Evolutionary conservation across 2,113 vertebrate genomes (phyloP), one percentile per base, ranked within the genome.

Genomic region (Phalacrocorax brasilianus): DNA sequence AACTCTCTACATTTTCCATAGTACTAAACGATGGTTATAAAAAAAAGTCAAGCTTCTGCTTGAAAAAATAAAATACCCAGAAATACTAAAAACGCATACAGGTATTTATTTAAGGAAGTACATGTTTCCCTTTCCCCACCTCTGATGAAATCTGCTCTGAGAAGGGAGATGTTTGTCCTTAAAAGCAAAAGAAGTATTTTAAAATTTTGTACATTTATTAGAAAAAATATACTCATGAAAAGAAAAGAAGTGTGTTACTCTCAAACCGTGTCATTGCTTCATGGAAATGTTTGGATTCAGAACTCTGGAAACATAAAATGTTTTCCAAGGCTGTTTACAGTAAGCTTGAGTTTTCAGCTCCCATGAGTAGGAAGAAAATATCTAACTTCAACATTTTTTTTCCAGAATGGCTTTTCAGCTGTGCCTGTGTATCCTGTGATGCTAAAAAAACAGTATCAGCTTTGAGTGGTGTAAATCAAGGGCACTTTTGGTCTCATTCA

Each of bases 71-170:
- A 95, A 94, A 91, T 38, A 58, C 42, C 23, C 74, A 79, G 38
- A 89, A 94, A 77, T 33, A 88, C 68, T 79, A 52, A 85, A 75
- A 92, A 74, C 70, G 71, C 78, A 62, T 78, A 72, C 8, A 93
- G 66, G 35, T 95, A 85, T 96, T 97, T 96, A 66, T 90, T 95
- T 96, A 97, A 95, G 97, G 91, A 96, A 97, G 89, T 68, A 74
- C 62, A 95, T 23, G 30, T 88, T 97, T 97, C 96, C 95, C 83
- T 96, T 95, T 93, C 72, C 74, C 82, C 63, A 80, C 16, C n/a
- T 88, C 88, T 92, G 91, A 89, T 61, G 3, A 94, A 97, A 84
- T 44, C 77, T 82, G 33, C 58, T 81, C 62, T 68, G 42, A 89
- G 45, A 85, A 95, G 35, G 19, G 83, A 95, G 84, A 76, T n/a